Base-by-base conservation (phyloP, 2,113 vertebrate genomes). In the Haliaeetus leucogaster region DNA sequence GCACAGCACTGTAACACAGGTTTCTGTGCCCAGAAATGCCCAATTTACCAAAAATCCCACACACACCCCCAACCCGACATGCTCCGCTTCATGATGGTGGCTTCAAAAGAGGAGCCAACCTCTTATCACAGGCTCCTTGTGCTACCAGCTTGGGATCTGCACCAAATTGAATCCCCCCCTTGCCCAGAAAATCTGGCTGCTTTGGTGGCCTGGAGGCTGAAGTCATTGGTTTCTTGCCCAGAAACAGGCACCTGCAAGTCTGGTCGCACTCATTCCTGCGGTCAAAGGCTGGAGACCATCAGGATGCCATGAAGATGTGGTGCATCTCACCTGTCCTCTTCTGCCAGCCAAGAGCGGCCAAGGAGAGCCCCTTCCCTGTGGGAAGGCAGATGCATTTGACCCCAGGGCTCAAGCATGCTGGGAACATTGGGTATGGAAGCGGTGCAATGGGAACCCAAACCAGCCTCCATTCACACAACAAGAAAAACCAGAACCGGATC, bases 191-290 rank as follows among this genome's bases (percentile, higher is more conserved):
- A 58, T 67, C 55, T 63, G 77, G 30, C 68, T 66, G 67, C 82
- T 84, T 50, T 45, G 2, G 56, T 48, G 55, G 61, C 47, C 62
- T 65, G 63, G 9, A 89, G 38, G 48, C 86, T 38, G 55, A 89
- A 89, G 70, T 40, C 11, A 8, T 3, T 76, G 85, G 40, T 80
- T 79, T 82, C 61, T 36, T 38, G 26, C 48, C 78, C 74, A 97
- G 82, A 76, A 90, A 63, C 13, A 86, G 78, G 52, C 43, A 90
- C n/a, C 82, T 87, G 50, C 73, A 65, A 66, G 62, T 48, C 79
- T 50, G 30, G 56, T 88, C 0, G 0, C 66, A 85, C 52, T 48
- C 0, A 0, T 21, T 80, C 52, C 43, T 56, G 56, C 0, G 0
- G 43, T 36, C 5, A 1, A 87, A 74, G 61, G 27, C 59, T 81